Evolutionary conservation across 1,140 invertebrate genomes (phyloP).

Genomic region (Drosophila sulfurigaster): DNA sequence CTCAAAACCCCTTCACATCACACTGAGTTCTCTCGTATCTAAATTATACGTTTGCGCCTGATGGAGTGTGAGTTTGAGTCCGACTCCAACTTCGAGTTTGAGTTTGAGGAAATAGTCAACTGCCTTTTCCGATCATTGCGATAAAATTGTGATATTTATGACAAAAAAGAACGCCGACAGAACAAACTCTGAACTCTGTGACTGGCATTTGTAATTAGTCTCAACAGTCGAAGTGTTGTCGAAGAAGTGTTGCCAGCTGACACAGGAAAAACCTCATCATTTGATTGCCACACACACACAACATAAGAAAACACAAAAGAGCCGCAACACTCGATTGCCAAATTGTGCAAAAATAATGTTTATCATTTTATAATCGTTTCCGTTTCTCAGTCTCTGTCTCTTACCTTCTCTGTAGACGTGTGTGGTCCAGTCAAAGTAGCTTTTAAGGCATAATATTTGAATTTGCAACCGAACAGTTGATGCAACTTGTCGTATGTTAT

Average conservation of each 20-base stretch:
- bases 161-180: constrained; percentile 36
- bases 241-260: constrained; percentile 3
- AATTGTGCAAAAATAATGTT: constrained; percentile 23
- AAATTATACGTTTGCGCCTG: too few species aligned
- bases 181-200: constrained; percentile 40
- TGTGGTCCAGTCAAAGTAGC: too few species aligned
- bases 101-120: constrained; percentile 29
- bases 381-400: not conserved
- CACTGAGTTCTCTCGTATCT: too few species aligned
- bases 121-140: constrained; percentile 40
- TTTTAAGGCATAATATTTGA: too few species aligned
- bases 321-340: constrained; percentile 18
- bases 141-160: constrained; percentile 62
- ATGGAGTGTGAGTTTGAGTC: not conserved
- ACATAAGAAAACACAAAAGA: not conserved
- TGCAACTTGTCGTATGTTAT: too few species aligned
- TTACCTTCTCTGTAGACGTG: too few species aligned
- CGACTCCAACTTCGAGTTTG: too few species aligned
- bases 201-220: constrained; percentile 77
- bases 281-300: constrained; percentile 23
- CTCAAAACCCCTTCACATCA: not conserved
- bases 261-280: constrained; percentile 21
- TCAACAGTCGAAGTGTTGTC: not conserved
- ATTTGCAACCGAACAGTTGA: too few species aligned
- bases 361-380: constrained; percentile 2